Conservation (phyloP, 2,797 vertebrate genomes). For the Halcyon leucocephala region DNA sequence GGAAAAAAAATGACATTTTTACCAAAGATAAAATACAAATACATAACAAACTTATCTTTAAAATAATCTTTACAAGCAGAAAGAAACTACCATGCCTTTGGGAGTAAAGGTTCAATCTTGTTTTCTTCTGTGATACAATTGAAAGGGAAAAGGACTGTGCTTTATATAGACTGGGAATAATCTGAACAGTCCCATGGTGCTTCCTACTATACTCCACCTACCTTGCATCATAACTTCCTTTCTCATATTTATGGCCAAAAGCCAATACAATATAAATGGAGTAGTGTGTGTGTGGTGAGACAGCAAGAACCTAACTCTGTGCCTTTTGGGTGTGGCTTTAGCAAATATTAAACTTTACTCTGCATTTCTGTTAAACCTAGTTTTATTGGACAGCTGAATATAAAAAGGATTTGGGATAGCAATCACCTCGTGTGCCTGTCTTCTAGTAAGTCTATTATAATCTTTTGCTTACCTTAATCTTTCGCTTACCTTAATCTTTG, state of each 20-base stretch:
- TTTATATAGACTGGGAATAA: constrained; percentile 51
- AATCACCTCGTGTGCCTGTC: neutral
- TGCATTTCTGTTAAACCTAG: neutral
- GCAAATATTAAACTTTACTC: neutral
- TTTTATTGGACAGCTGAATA: neutral
- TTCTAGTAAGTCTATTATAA: constrained; percentile 22
- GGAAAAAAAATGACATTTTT: neutral
- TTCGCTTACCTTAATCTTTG: neutral
- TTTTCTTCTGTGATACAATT: constrained; percentile 45
- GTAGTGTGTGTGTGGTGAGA: neutral
- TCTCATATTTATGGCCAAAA: constrained; percentile 49
- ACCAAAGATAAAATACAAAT: neutral
- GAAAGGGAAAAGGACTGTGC: constrained; percentile 48
- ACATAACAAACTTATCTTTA: neutral
- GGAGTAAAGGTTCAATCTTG: neutral
- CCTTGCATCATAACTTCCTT: constrained; percentile 71
- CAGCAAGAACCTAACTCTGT: neutral
- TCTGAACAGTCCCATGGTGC: constrained; percentile 17
- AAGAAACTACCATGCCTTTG: neutral
- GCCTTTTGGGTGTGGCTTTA: neutral
- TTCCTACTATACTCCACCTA: constrained; percentile 69
- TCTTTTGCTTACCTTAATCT: constrained; percentile 40
- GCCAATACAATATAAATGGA: constrained; percentile 30
- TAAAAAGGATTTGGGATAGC: neutral
- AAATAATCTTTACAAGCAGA: neutral